Evolutionary conservation across 2,113 vertebrate genomes (phyloP), one percentile per base, ranked within the genome.

Genomic region (Cinclus mexicanus): DNA sequence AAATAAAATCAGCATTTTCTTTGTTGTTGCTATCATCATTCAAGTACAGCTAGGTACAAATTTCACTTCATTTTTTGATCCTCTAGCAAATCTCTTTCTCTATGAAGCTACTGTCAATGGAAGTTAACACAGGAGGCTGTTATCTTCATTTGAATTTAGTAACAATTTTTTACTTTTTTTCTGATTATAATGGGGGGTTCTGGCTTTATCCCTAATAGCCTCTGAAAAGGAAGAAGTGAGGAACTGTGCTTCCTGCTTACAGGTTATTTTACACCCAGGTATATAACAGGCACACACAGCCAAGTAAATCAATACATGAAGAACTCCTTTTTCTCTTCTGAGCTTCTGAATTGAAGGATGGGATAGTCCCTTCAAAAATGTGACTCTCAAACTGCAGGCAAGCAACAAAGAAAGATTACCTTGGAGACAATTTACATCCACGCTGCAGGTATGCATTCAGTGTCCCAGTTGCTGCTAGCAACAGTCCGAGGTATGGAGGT

Each of bases 381-480:
- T 47, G 61, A 72, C 59, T 69, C 33, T 37, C 52, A 82, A 87
- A 42, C 41, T 47, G 39, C 29, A 87, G 39, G 64, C 37, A 90
- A 49, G 33, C 44, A 69, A 83, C 46, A 8, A 81, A 69, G 78
- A 52, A 90, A 88, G 26, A 57, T 98, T 98, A 98, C 98, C 98
- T 98, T 80, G 97, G 92, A 67, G 98, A 98, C 31, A 98, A 70
- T 88, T 97, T 98, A 92, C 97, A 98, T 53, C 98, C 97, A 78
- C 96, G 97, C 33, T 98, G 98, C 44, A 98, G 68, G 77, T 98
- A 98, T 8, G 93, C 78, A 86, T 31, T 95, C 60, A 98, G 96
- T 18, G 96, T 98, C 28, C 98, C 98, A 65, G 98, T 98, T 85
- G 98, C 98, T 24, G 98, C 98, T 84, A 98, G 97, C 95, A 98